These are phyloP conservation scores for Poecilia latipinna DNA, from an alignment of 2,113 vertebrate species.

Conservation along the genomic window DNA sequence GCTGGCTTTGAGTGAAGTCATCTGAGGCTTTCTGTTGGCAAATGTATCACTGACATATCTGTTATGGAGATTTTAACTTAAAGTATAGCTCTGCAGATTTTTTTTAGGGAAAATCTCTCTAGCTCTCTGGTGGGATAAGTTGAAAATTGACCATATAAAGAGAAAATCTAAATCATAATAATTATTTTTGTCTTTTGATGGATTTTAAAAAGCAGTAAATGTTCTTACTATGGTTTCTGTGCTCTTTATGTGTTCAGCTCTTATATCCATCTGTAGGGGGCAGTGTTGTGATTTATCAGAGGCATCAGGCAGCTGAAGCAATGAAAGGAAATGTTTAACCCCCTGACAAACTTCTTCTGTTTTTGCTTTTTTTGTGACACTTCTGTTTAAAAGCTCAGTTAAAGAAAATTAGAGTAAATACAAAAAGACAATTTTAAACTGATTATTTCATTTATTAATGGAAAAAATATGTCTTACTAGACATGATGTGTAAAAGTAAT, in stretches of 20 bases:
- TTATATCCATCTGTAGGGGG: conserved; percentile 64
- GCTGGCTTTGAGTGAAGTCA: conserved; percentile 28
- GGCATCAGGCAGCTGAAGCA: conserved; percentile 13
- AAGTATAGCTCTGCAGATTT: background rate
- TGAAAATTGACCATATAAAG: background rate
- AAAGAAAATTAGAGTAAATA: background rate
- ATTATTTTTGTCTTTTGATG: background rate
- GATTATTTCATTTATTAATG: background rate
- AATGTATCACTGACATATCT: conserved; percentile 18
- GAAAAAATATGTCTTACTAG: background rate
- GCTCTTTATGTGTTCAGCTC: background rate
- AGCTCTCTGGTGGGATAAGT: background rate
- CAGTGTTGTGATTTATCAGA: conserved; percentile 50
- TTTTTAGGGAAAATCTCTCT: background rate
- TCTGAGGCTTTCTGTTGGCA: conserved; percentile 14
- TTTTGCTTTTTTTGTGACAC: background rate
- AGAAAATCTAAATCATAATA: background rate
- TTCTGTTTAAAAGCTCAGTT: background rate
- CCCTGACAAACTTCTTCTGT: background rate
- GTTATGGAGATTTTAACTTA: conserved; percentile 22
- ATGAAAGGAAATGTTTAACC: background rate
- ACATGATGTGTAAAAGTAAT: no score
- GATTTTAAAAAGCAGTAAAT: background rate
- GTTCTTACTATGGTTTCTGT: background rate
- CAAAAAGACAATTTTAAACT: background rate